Percentiles rank a stretch among this genome's conserved stretches.
Conservation (phyloP, 2,888 invertebrate species). For the Argyresthia albistria region DNA sequence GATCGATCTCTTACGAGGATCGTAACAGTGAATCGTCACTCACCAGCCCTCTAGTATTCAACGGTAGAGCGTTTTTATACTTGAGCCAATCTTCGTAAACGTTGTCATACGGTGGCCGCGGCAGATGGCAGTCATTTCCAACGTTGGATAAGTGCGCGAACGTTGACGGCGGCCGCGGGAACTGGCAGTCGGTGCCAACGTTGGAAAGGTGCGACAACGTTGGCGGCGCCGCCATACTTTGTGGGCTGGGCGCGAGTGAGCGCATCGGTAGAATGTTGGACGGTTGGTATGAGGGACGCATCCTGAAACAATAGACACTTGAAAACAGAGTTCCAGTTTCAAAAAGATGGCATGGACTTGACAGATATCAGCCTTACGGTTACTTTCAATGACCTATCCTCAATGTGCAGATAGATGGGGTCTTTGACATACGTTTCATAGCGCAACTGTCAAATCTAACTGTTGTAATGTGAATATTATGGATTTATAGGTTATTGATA, state of each 20-base stretch:
- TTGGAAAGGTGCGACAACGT: constrained; percentile 22
- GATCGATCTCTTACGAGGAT: not conserved
- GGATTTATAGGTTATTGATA: too few species aligned
- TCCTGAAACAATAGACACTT: constrained; percentile 12
- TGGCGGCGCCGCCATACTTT: not conserved
- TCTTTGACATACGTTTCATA: too few species aligned
- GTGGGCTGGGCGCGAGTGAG: constrained; percentile 15
- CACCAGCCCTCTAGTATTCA: constrained; percentile 58
- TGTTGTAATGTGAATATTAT: too few species aligned
- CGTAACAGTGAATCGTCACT: constrained; percentile 19
- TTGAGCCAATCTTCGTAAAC: constrained; percentile 72
- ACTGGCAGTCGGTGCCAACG: constrained; percentile 41
- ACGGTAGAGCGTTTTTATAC: constrained; percentile 59
- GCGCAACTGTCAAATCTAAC: too few species aligned
- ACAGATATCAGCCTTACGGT: too few species aligned
- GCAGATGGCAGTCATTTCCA: constrained; percentile 37
- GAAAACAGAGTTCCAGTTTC: too few species aligned
- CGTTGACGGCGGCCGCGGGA: constrained; percentile 17
- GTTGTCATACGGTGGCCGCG: constrained; percentile 45
- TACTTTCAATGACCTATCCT: too few species aligned
- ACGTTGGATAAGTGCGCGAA: constrained; percentile 28
- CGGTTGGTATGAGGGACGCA: constrained; percentile 31
- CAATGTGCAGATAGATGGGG: too few species aligned
- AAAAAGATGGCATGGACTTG: too few species aligned
- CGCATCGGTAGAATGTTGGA: constrained; percentile 29